These are phyloP conservation scores for Octopus sinensis DNA, from an alignment of 1,140 invertebrate species.

Conservation along the genomic window DNA sequence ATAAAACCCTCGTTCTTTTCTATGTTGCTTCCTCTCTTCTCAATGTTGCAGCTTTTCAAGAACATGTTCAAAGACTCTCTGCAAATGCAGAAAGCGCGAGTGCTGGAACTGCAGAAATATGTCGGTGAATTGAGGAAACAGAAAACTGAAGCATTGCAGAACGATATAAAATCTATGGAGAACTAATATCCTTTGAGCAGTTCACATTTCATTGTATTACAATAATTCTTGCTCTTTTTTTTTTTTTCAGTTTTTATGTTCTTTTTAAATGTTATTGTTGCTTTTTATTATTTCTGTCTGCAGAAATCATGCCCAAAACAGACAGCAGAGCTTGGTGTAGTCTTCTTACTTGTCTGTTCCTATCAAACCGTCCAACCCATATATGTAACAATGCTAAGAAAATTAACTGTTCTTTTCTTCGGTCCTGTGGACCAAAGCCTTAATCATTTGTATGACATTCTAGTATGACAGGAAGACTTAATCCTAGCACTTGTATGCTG, in stretches of 20 bases:
- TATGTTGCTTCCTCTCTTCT: background rate
- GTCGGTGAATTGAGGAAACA: conserved; percentile 49
- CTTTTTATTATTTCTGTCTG: no score
- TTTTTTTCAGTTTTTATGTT: background rate
- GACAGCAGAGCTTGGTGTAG: no score
- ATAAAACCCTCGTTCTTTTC: background rate
- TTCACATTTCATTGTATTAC: background rate
- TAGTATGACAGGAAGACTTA: no score
- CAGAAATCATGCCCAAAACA: no score
- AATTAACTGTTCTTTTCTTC: no score
- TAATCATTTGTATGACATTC: no score
- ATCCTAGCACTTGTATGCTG: no score
- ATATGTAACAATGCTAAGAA: no score
- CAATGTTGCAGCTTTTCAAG: conserved; percentile 48
- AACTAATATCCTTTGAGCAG: conserved; percentile 55
- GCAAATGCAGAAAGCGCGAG: conserved; percentile 55
- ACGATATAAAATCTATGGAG: conserved; percentile 55
- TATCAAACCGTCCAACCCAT: no score
- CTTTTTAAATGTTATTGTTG: no score
- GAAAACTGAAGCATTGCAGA: conserved; percentile 39
- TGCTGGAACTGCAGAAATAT: conserved; percentile 53
- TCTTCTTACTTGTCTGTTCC: no score
- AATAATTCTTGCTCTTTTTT: background rate
- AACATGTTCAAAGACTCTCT: conserved; percentile 48
- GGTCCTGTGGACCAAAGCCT: no score